Evolutionary conservation across 1,140 invertebrate species (phyloP).

Genomic region (Camponotus vicinus): DNA sequence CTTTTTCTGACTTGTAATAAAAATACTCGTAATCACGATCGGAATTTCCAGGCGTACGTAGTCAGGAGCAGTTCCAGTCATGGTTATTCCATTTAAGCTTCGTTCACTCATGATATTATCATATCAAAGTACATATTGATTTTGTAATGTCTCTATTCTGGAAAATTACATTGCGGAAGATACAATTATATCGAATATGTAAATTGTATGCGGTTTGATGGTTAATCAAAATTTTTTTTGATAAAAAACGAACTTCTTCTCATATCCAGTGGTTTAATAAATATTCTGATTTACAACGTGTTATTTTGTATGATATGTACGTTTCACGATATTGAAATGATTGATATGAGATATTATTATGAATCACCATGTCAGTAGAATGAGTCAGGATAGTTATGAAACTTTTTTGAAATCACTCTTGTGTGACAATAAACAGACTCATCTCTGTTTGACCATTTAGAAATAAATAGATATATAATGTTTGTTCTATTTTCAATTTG

Average conservation of each 20-base stretch:
- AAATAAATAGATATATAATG: background rate
- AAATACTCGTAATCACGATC: slow-evolving; percentile 3
- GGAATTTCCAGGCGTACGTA: background rate
- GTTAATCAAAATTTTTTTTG: slow-evolving; percentile 20
- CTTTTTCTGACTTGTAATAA: background rate
- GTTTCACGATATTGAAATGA: background rate
- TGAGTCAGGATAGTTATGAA: slow-evolving; percentile 33
- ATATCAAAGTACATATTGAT: slow-evolving; percentile 21
- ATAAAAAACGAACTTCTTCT: background rate
- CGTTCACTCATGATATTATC: background rate
- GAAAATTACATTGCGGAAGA: slow-evolving; percentile 7
- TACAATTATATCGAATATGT: slow-evolving; percentile 43
- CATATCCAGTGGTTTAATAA: background rate
- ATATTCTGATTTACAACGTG: background rate
- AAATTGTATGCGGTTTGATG: slow-evolving; percentile 17
- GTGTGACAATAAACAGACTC: background rate
- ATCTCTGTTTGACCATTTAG: background rate
- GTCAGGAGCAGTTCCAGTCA: background rate
- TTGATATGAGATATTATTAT: background rate
- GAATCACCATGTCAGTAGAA: slow-evolving; percentile 17
- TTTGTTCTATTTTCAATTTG: background rate
- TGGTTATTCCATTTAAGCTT: slow-evolving; percentile 12
- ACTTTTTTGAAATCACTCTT: slow-evolving; percentile 6
- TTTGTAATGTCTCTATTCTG: slow-evolving; percentile 36
- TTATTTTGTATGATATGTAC: background rate